Evolutionary conservation across 2,113 vertebrate genomes (phyloP).

Genomic region (Mesoclemmys tuberculata): DNA sequence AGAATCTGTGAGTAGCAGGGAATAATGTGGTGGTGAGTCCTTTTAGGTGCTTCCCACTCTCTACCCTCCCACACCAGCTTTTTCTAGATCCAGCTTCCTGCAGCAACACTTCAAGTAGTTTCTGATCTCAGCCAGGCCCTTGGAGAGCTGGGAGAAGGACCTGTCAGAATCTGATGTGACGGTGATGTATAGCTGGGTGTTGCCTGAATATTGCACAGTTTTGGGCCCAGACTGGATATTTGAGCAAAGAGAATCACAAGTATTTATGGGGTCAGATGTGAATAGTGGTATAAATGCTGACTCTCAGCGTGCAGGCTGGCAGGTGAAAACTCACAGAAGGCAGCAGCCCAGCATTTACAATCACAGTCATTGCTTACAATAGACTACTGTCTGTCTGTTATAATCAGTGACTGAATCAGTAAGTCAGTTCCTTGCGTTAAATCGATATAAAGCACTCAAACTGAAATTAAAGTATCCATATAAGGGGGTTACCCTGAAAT

Average conservation of each 20-base stretch:
- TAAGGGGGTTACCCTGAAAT: not conserved
- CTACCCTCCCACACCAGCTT: not conserved
- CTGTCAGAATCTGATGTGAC: not conserved
- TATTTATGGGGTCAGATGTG: not conserved
- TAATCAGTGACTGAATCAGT: not conserved
- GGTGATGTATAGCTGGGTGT: not conserved
- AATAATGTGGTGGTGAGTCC: not conserved
- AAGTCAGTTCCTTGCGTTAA: not conserved
- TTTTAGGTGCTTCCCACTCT: not conserved
- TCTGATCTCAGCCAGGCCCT: not conserved
- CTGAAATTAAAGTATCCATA: not conserved
- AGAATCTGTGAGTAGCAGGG: not conserved
- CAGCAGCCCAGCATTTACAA: not conserved
- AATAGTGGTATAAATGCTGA: not conserved
- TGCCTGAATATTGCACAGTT: not conserved
- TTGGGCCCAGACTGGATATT: not conserved
- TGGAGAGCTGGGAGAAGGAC: not conserved
- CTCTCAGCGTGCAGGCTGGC: not conserved
- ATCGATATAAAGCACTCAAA: not conserved
- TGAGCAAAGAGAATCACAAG: not conserved
- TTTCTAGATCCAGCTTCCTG: constrained; percentile 8
- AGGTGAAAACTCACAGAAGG: not conserved
- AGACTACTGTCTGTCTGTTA: not conserved
- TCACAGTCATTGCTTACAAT: not conserved
- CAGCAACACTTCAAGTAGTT: constrained; percentile 1